Evolutionary conservation across 2,888 invertebrate species (phyloP), one percentile per base, ranked within the genome.

Genomic region (Tholera decimalis): DNA sequence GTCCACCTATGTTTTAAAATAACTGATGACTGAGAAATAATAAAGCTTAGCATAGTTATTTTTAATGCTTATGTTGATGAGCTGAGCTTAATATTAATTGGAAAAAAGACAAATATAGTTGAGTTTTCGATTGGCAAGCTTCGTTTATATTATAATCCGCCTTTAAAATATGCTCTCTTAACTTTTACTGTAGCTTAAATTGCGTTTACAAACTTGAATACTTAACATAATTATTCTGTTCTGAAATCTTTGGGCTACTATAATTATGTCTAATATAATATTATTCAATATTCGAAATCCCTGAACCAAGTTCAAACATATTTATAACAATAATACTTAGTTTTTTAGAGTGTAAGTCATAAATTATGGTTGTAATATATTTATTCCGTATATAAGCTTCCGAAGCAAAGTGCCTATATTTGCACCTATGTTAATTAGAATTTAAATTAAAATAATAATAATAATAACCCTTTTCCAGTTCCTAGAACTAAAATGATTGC

Each of bases 351-450:
- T 66, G 41, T 75, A 73, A 82, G 74, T 72, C 39, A 64, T 69
- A 79, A 83, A 83, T 80, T 78, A 83, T 82, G 84, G 84, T 88
- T 85, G 82, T 87, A 83, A 62, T 57, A 43, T 69, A 35, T 11
- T 66, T 58, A 68, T 67, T 72, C 44, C 26, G 65, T 66, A 68
- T 53, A 58, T 69, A 82, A 63, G 83, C 85, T 89, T 88, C 81
- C 80, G 65, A 84, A 82, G 80, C 77, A 60, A 70, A 82, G 86
- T 88, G 86, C 84, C 83, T 86, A 75, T 60, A 68, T 54, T 61
- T 59, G 66, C 74, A 79, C 66, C 53, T 47, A 68, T 47, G 51
- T 57, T 57, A 61, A 50, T 18, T 55, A 78, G 50, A 39, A 41
- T 57, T 47, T 53, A 68, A 47, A 47, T 18, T 20, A 49, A 53